Evolutionary conservation across 1,140 invertebrate species (phyloP).

Genomic region (Acromyrmex charruanus): DNA sequence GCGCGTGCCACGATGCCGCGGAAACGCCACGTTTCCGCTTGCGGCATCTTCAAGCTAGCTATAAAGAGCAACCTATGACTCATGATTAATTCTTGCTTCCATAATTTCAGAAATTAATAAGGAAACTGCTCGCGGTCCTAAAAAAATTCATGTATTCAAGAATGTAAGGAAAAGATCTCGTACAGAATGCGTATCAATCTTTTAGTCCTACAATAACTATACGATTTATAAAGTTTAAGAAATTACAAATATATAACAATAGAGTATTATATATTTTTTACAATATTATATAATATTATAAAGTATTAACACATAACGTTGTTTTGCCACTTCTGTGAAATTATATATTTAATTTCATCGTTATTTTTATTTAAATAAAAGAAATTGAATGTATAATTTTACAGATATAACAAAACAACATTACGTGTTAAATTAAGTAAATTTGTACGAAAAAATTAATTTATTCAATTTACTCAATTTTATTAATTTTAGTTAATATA

Average conservation of each 20-base stretch:
- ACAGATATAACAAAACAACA: too few species aligned
- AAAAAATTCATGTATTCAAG: not conserved
- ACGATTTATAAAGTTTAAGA: not conserved
- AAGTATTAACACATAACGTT: not conserved
- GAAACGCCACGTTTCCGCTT: constrained; percentile 68
- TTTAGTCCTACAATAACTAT: not conserved
- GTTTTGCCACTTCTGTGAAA: not conserved
- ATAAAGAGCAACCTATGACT: not conserved
- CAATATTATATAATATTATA: too few species aligned
- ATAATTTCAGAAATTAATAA: constrained; percentile 3
- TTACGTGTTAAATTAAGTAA: too few species aligned
- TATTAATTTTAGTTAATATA: not conserved
- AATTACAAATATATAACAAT: not conserved
- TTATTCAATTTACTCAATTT: not conserved
- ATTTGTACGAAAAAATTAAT: not conserved
- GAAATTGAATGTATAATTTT: not conserved
- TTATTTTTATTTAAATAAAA: constrained; percentile 7
- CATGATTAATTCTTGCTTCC: not conserved
- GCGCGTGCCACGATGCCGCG: constrained; percentile 43
- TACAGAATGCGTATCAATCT: not conserved
- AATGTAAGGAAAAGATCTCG: not conserved
- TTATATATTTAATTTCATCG: not conserved
- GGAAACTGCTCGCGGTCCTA: not conserved
- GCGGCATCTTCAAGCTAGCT: constrained; percentile 25
- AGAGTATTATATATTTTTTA: too few species aligned